Base-by-base conservation (phyloP, 2,797 vertebrate genomes). In the Pempheris klunzingeri region DNA sequence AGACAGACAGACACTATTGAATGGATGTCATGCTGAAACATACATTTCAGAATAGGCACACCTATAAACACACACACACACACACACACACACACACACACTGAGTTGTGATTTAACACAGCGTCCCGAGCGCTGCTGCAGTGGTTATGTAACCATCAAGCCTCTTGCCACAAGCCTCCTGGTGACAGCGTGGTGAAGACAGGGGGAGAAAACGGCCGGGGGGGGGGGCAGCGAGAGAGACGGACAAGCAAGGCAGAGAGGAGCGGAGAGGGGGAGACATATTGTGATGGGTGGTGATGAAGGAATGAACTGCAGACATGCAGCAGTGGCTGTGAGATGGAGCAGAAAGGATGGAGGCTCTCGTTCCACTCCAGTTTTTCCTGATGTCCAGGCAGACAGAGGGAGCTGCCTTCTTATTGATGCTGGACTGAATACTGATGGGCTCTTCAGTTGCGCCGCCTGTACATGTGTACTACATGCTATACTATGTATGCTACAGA, bases 91-190 rank as follows among this genome's bases (percentile, higher is more conserved):
- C 44, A 52, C 55, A 63, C 50, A 60, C 78, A 52, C 41, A 73
- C 66, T n/a, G 67, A 67, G 76, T 63, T 80, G 60, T 83, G 81
- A 88, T 88, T 90, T 83, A 85, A 87, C 60, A 78, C 80, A 60
- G 87, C 65, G 82, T 86, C 84, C 87, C 30, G 18, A 70, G 54
- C 14, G 20, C 85, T 92, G 88, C 92, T 91, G 93, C 93, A 93
- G 91, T 92, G 85, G 74, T 94, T 93, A 95, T 88, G 89, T 91
- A 93, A 94, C 88, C 5, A 69, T 77, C 77, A 61, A 85, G 87
- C 83, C 84, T 92, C 79, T 80, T 80, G 87, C 90, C 91, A 92
- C 91, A 90, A 90, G 87, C 84, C 85, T 90, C 68, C 78, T 79
- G 86, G 89, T 88, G 91, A 93, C 92, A 93, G 83, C 46, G 82